phyloP scores from a whole-genome alignment of 2,113 vertebrate species.

The Macaca nemestrina region DNA sequence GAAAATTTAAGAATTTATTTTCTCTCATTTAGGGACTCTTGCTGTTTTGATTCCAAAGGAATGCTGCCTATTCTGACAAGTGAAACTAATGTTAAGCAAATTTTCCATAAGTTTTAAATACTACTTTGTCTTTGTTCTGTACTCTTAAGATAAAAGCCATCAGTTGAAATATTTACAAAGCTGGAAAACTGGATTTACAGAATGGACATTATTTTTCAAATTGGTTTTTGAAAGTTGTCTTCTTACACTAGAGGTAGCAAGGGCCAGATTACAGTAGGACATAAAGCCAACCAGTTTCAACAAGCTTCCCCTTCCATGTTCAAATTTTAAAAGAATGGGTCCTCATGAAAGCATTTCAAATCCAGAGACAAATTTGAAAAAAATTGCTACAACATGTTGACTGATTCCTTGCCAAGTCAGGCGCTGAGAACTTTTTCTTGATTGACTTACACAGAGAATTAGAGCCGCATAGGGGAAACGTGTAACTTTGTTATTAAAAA shows the following conservation, averaged over 20 bases:
- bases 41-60: slow-evolving; percentile 73
- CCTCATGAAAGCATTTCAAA: slow-evolving; percentile 87
- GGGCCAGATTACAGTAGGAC: slow-evolving; percentile 75
- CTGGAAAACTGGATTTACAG: slow-evolving; percentile 71
- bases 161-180: slow-evolving; percentile 62
- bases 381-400: slow-evolving; percentile 85
- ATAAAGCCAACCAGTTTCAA: slow-evolving; percentile 85
- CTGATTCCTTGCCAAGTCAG: slow-evolving; percentile 85
- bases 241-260: slow-evolving; percentile 71
- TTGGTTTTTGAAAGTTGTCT: slow-evolving; percentile 71
- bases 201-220: slow-evolving; percentile 59
- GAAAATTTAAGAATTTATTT: slow-evolving; percentile 64
- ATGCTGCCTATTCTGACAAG: slow-evolving; percentile 75
- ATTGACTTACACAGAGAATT: slow-evolving; percentile 70
- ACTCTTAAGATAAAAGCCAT: slow-evolving; percentile 76
- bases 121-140: slow-evolving; percentile 73
- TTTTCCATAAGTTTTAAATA: slow-evolving; percentile 74
- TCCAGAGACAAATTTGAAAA: slow-evolving; percentile 87
- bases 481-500: slow-evolving; percentile 81
- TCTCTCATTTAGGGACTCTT: slow-evolving; percentile 49
- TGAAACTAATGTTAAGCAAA: slow-evolving; percentile 75
- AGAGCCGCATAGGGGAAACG: slow-evolving; percentile 61
- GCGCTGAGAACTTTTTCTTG: slow-evolving; percentile 79
- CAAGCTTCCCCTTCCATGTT: slow-evolving; percentile 87
- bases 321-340: slow-evolving; percentile 84